phyloP scores from a whole-genome alignment of 23 tunicate genomes.

The Clavelina lepadiformis region DNA sequence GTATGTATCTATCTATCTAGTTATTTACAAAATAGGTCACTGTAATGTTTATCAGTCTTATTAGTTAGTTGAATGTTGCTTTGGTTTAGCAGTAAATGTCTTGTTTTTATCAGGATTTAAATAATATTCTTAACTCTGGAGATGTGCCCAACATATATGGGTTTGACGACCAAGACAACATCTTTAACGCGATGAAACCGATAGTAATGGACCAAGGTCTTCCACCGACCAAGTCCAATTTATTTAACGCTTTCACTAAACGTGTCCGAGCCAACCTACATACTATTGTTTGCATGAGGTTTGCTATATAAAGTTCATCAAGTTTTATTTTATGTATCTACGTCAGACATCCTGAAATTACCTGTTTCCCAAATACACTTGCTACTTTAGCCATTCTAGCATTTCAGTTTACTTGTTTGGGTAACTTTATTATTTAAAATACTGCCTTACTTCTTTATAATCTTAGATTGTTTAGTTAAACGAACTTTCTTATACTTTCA shows the following conservation, averaged over 20 bases:
- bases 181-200: slow-evolving; percentile 91
- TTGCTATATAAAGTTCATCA: too few species aligned
- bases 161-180: slow-evolving; percentile 86
- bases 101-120: slow-evolving; percentile 48
- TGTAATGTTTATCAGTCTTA: background rate
- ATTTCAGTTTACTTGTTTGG: too few species aligned
- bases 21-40: background rate
- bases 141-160: slow-evolving; percentile 99
- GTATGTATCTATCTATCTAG: background rate
- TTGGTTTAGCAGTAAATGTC: background rate
- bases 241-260: slow-evolving; percentile 92
- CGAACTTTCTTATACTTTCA: slow-evolving; percentile 4
- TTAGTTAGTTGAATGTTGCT: background rate
- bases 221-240: slow-evolving; percentile 96
- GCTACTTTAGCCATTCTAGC: too few species aligned
- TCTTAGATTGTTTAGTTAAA: too few species aligned
- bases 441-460: too few species aligned
- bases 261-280: slow-evolving; percentile 86
- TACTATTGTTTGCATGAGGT: slow-evolving; percentile 96
- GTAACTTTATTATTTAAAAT: too few species aligned
- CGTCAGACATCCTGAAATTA: too few species aligned
- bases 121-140: slow-evolving; percentile 96
- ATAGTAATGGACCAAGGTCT: slow-evolving; percentile 84
- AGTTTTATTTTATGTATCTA: too few species aligned
- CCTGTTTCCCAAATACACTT: too few species aligned